Evolutionary conservation across 2,888 invertebrate genomes (phyloP).

Genomic region (Tachystola acroxantha): DNA sequence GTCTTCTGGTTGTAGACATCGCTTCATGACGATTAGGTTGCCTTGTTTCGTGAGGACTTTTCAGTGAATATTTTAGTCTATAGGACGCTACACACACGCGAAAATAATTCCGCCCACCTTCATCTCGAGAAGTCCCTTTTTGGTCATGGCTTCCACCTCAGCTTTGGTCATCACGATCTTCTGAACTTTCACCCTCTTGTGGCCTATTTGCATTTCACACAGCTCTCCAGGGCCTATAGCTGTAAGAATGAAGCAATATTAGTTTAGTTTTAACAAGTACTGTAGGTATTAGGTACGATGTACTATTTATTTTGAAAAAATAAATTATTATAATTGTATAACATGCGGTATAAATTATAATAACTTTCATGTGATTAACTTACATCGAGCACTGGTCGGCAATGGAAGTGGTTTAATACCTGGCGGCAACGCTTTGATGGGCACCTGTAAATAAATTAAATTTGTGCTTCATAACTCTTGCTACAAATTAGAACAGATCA

Average conservation of each 20-base stretch:
- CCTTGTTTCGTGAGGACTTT: too few relatives aligned
- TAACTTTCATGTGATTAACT: too few relatives aligned
- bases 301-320: too few relatives aligned
- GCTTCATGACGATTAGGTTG: too few relatives aligned
- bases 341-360: too few relatives aligned
- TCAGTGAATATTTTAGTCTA: too few relatives aligned
- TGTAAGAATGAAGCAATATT: too few relatives aligned
- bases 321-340: too few relatives aligned
- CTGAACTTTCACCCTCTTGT: slow-evolving; percentile 81
- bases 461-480: slow-evolving; percentile 2
- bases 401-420: slow-evolving; percentile 64
- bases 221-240: slow-evolving; percentile 43
- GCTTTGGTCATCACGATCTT: slow-evolving; percentile 83
- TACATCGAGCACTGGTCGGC: slow-evolving; percentile 48
- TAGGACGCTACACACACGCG: too few relatives aligned
- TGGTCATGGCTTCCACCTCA: slow-evolving; percentile 82
- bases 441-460: slow-evolving; percentile 39
- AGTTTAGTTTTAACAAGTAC: too few relatives aligned
- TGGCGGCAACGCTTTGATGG: slow-evolving; percentile 57
- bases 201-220: slow-evolving; percentile 78
- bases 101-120: slow-evolving; percentile 52
- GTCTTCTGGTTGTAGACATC: too few relatives aligned
- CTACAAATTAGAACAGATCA: background rate
- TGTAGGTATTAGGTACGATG: too few relatives aligned
- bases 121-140: slow-evolving; percentile 81